Percentiles rank a stretch among this genome's conserved stretches.
Conservation (phyloP, 2,113 vertebrate genomes). For the Scophthalmus maximus region DNA sequence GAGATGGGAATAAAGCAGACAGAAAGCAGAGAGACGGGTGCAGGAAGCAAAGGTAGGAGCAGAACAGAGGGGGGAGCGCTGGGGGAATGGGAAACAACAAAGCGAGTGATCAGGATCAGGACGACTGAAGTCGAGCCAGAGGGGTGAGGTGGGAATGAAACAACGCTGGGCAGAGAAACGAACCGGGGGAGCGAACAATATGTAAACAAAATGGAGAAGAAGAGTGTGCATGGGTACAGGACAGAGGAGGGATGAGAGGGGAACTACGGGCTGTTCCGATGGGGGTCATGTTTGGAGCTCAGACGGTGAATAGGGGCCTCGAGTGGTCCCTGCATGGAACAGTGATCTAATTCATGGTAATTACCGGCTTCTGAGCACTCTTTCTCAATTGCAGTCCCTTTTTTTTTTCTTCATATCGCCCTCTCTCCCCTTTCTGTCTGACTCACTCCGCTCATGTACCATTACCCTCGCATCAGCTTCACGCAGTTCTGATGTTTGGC, state of each 20-base stretch:
- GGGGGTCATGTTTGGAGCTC: slow-evolving; percentile 18
- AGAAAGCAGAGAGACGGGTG: slow-evolving; percentile 34
- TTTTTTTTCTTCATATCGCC: slow-evolving; percentile 2
- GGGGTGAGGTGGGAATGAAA: slow-evolving; percentile 48
- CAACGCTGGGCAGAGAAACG: slow-evolving; percentile 23
- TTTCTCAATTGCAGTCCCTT: slow-evolving; percentile 14
- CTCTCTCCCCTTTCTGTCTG: slow-evolving; percentile 17
- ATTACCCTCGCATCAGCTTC: slow-evolving; percentile 34
- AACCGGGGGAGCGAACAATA: slow-evolving; percentile 9
- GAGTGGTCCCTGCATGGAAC: slow-evolving; percentile 56
- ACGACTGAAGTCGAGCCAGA: slow-evolving; percentile 50
- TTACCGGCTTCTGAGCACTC: slow-evolving; percentile 43
- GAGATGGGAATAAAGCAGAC: slow-evolving; percentile 16
- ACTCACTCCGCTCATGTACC: slow-evolving; percentile 32
- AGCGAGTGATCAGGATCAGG: slow-evolving; percentile 29
- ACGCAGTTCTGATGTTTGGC: slow-evolving; percentile 23
- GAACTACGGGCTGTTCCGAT: slow-evolving; percentile 9
- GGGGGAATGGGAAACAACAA: slow-evolving; percentile 39
- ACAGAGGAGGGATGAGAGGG: background rate
- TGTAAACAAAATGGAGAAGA: slow-evolving; percentile 11
- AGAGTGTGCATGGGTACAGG: slow-evolving; percentile 10
- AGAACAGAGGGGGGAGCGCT: slow-evolving; percentile 29
- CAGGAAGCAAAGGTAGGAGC: slow-evolving; percentile 25
- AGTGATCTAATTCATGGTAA: slow-evolving; percentile 51
- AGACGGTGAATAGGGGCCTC: slow-evolving; percentile 4